These are phyloP conservation scores for Chrysolina americana DNA, from an alignment of 2,888 invertebrate genomes.

Conservation along the genomic window DNA sequence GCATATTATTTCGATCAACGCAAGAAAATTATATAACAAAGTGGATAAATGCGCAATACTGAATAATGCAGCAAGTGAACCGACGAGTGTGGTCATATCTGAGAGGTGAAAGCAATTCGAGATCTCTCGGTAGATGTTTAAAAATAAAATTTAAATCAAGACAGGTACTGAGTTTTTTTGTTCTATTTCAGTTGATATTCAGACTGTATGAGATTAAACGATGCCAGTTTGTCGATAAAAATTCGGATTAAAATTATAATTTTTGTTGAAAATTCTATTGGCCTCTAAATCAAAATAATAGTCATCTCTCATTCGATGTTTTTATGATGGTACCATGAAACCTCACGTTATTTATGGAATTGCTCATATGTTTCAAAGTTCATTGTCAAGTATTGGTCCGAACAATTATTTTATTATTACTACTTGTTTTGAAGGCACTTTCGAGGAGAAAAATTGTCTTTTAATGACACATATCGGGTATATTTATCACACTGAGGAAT, in stretches of 20 bases:
- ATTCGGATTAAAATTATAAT: too few species aligned
- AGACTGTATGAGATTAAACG: too few species aligned
- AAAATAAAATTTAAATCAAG: neutral
- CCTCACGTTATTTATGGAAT: neutral
- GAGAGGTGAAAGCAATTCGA: neutral
- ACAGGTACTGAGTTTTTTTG: neutral
- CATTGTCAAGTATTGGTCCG: slow-evolving; percentile 9
- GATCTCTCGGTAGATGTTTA: slow-evolving; percentile 4
- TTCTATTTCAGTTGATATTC: too few species aligned
- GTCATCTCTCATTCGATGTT: neutral
- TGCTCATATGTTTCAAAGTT: slow-evolving; percentile 11
- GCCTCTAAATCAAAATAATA: neutral
- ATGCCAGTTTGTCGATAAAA: too few species aligned
- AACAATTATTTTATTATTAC: neutral
- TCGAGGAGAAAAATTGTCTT: neutral
- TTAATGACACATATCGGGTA: neutral
- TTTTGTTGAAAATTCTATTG: neutral
- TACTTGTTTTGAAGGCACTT: neutral
- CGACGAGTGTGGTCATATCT: neutral
- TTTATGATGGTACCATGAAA: neutral
- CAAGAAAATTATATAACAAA: neutral
- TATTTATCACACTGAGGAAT: slow-evolving; percentile 11
- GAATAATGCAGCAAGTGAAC: slow-evolving; percentile 11
- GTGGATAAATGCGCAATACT: neutral
- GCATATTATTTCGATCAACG: neutral